Evolutionary conservation across 2,888 invertebrate species (phyloP).

Genomic region (Opisthograptis luteolata): DNA sequence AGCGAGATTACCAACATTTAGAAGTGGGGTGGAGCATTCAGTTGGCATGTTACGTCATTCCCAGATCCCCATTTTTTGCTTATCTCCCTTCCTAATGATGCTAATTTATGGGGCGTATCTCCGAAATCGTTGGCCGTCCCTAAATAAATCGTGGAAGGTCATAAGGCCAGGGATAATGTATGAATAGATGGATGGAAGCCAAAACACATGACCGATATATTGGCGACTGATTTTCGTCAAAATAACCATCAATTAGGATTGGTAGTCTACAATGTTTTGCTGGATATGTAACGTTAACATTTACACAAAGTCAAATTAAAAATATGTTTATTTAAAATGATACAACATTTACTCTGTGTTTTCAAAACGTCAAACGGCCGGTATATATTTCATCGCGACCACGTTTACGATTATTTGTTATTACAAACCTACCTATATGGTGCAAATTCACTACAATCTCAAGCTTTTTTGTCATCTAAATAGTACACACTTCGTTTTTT

Average conservation of each 20-base stretch:
- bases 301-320: background rate
- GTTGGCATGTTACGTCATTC: constrained; percentile 33
- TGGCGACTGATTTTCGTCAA: constrained; percentile 26
- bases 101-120: constrained; percentile 41
- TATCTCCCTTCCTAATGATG: constrained; percentile 40
- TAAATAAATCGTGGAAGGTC: constrained; percentile 26
- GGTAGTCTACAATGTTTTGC: constrained; percentile 4
- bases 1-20: constrained; percentile 26
- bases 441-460: too few relatives aligned
- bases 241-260: constrained; percentile 19
- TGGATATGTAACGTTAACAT: background rate
- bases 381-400: too few relatives aligned
- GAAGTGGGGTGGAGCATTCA: constrained; percentile 30
- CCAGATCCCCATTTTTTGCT: constrained; percentile 39
- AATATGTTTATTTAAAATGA: too few relatives aligned
- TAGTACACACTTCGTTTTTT: too few relatives aligned
- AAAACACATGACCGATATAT: constrained; percentile 27
- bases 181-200: constrained; percentile 34
- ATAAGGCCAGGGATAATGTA: constrained; percentile 16
- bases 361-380: too few relatives aligned
- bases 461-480: too few relatives aligned
- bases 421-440: too few relatives aligned
- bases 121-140: constrained; percentile 31
- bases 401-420: too few relatives aligned
- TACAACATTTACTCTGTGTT: too few relatives aligned